Percentiles rank a stretch among this genome's conserved stretches.
Conservation (phyloP, 2,797 vertebrate species). For the Avahi laniger region DNA sequence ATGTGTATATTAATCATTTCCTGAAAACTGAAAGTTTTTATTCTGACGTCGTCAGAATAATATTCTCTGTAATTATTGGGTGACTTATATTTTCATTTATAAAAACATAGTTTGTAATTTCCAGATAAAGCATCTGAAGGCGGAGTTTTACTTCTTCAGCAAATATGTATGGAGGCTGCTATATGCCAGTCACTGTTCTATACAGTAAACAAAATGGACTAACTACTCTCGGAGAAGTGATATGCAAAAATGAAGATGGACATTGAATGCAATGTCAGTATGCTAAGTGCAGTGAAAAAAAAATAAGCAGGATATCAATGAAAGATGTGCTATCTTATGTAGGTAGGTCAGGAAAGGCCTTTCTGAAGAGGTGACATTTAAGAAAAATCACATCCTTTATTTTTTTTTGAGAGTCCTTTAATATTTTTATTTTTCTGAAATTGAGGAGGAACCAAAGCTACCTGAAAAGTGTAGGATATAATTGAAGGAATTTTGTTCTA, state of each 20-base stretch:
- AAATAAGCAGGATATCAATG: background rate
- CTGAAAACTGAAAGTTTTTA: background rate
- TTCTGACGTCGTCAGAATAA: background rate
- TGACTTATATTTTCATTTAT: background rate
- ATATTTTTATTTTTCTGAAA: slow-evolving; percentile 47
- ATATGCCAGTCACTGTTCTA: background rate
- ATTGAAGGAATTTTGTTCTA: background rate
- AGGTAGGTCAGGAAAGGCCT: background rate
- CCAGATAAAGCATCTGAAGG: background rate
- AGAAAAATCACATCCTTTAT: background rate
- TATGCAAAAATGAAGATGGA: background rate
- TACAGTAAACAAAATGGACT: background rate
- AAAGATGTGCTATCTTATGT: background rate
- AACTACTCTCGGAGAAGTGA: background rate
- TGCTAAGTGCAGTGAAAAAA: background rate
- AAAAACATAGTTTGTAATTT: background rate
- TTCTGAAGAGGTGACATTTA: background rate
- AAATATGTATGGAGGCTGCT: background rate
- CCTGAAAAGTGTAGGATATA: background rate
- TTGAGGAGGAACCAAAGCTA: background rate
- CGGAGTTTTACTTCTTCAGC: background rate
- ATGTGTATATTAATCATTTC: background rate
- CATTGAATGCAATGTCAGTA: background rate
- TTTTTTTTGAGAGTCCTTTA: background rate
- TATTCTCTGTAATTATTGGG: background rate